These are phyloP conservation scores for Helostoma temminkii DNA, from an alignment of 2,797 vertebrate species.

Conservation along the genomic window DNA sequence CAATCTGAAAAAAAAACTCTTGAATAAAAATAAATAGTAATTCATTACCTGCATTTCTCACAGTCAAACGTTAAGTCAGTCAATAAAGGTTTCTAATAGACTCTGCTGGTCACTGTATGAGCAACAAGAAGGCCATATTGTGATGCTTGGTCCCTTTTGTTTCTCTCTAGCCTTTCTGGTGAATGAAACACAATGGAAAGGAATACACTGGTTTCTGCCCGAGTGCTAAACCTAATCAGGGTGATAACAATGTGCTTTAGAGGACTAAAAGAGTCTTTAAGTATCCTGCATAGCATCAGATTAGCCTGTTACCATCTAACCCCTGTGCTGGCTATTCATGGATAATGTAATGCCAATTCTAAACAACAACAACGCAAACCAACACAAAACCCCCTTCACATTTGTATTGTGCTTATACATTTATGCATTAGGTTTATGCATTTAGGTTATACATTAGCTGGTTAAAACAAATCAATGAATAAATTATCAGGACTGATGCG, in stretches of 20 bases:
- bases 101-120: slow-evolving; percentile 76
- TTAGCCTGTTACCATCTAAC: slow-evolving; percentile 79
- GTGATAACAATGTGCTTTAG: slow-evolving; percentile 82
- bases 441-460: slow-evolving; percentile 51
- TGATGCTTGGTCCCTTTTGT: slow-evolving; percentile 73
- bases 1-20: slow-evolving; percentile 29
- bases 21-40: slow-evolving; percentile 60
- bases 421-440: slow-evolving; percentile 30
- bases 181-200: slow-evolving; percentile 77
- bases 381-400: slow-evolving; percentile 40
- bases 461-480: slow-evolving; percentile 69
- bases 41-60: slow-evolving; percentile 59
- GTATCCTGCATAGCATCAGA: slow-evolving; percentile 79
- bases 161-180: slow-evolving; percentile 65
- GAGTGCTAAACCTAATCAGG: slow-evolving; percentile 82
- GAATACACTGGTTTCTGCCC: slow-evolving; percentile 79
- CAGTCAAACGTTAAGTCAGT: slow-evolving; percentile 66
- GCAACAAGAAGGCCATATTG: slow-evolving; percentile 73
- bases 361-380: slow-evolving; percentile 60
- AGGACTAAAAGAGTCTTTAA: slow-evolving; percentile 79
- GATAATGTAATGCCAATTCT: slow-evolving; percentile 62
- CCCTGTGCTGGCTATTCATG: slow-evolving; percentile 70
- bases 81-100: slow-evolving; percentile 71
- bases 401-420: slow-evolving; percentile 47
- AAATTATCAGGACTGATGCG: slow-evolving; percentile 29